phyloP scores from a whole-genome alignment of 2,113 vertebrate genomes.

The Alethe diademata region DNA sequence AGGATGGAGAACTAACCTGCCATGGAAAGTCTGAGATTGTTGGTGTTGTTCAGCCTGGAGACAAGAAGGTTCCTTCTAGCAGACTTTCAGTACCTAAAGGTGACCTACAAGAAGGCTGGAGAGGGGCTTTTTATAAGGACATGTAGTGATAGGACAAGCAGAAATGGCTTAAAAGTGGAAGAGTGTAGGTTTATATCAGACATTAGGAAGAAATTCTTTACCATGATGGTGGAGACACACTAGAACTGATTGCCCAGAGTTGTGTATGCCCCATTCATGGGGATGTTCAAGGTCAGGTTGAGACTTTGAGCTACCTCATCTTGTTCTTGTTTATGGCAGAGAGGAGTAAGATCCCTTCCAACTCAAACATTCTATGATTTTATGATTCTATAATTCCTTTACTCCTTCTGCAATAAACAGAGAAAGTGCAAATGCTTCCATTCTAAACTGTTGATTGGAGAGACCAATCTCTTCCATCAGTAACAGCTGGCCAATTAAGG shows the following conservation, averaged over 20 bases:
- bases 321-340: neutral
- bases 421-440: neutral
- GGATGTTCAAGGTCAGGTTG: neutral
- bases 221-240: fast-evolving
- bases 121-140: neutral
- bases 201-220: neutral
- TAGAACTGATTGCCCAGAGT: neutral
- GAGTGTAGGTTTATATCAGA: neutral
- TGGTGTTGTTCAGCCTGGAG: neutral
- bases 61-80: neutral
- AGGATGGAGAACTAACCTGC: neutral
- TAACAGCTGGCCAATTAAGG: neutral
- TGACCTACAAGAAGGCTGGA: neutral
- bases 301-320: neutral
- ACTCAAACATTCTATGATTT: neutral
- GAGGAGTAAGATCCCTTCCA: neutral
- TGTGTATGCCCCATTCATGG: neutral
- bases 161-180: neutral
- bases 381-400: neutral
- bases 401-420: neutral
- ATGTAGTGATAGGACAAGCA: neutral
- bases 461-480: neutral
- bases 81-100: neutral
- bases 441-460: neutral
- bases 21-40: neutral